Conservation (phyloP, 2,797 vertebrate species). For the Darevskia mixta region DNA sequence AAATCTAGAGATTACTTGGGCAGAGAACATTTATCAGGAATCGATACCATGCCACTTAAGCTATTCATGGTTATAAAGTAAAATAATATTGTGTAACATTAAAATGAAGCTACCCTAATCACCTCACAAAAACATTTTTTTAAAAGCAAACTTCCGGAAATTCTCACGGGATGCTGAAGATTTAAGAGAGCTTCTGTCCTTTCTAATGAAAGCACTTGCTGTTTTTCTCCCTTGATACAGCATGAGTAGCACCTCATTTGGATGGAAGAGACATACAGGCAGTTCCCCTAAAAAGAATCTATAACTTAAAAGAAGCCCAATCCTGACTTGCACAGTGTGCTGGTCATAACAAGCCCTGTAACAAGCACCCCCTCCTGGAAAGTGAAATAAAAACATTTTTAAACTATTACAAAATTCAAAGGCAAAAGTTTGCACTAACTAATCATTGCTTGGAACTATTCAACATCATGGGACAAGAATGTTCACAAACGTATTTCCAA, state of each 20-base stretch:
- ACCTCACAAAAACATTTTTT: not conserved
- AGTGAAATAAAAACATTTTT: not conserved
- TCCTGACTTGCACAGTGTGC: not conserved
- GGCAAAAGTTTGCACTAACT: not conserved
- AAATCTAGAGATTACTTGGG: not conserved
- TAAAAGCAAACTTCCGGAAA: not conserved
- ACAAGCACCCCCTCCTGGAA: not conserved
- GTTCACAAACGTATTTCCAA: not conserved
- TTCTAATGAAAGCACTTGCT: too few relatives aligned
- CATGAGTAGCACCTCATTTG: too few relatives aligned
- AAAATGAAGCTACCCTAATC: not conserved
- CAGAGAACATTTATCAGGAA: not conserved
- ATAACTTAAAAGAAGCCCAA: not conserved
- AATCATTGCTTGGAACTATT: not conserved
- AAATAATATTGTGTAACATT: not conserved
- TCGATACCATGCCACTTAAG: not conserved
- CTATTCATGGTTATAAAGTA: not conserved
- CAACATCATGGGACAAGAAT: not conserved
- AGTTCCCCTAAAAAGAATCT: not conserved
- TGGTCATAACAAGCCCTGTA: not conserved
- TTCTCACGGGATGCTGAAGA: not conserved
- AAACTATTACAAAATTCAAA: not conserved
- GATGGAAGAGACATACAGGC: too few relatives aligned
- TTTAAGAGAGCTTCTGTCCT: not conserved
- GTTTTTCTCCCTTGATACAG: too few relatives aligned